These are phyloP conservation scores for Caenorhabditis elegans DNA, from an alignment of 1,140 invertebrate genomes.

Conservation along the genomic window WBcel235 BX284604.4:15038001-15038500, in stretches of 20 bases:
- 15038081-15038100: constrained; percentile 42
- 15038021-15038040: constrained; percentile 51
- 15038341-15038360: constrained; percentile 42
- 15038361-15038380: background rate
- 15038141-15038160: constrained; percentile 54
- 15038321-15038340: constrained; percentile 32
- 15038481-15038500: constrained; percentile 38
- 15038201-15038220: constrained; percentile 45
- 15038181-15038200: background rate
- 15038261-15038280: constrained; percentile 42
- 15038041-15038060: constrained; percentile 62
- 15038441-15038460: background rate
- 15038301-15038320: constrained; percentile 19
- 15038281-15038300: constrained; percentile 43
- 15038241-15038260: constrained; percentile 50
- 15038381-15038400: constrained; percentile 25
- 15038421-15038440: background rate
- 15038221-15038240: constrained; percentile 56
- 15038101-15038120: constrained; percentile 47
- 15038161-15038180: constrained; percentile 51
- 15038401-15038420: background rate
- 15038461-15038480: constrained; percentile 31
- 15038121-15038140: constrained; percentile 28
- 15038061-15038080: constrained; percentile 54
- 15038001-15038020: background rate